Base-by-base conservation (phyloP, 2,888 invertebrate species). In the Xanthia icteritia region DNA sequence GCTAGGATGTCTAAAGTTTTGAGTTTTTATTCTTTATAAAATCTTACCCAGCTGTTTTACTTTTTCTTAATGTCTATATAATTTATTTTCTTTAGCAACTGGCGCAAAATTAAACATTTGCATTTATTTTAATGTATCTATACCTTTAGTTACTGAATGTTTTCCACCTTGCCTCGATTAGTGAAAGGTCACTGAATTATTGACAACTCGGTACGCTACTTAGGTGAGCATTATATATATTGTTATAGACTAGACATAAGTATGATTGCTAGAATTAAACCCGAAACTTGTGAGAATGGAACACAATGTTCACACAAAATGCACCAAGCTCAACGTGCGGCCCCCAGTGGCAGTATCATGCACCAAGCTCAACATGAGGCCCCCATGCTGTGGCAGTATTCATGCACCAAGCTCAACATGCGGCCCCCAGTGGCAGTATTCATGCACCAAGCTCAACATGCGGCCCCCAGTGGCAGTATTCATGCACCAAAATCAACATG, bases 171-270 rank as follows among this genome's bases (percentile, higher is more conserved):
- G 27, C 58, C 20, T 66, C 48, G 36, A 27, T 60, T 27, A 48
- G 20, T 60, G 5, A 48, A 27, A 60, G 73, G n/a, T 73, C 36
- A 36, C 58, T 27, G 58, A 58, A 58, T 58, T 58, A 58, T 27
- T 60, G 58, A 51, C 51, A 51, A 31, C 58, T 17, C 27, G 58
- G 15, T 27, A 15, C 58, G 15, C 8, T 17, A 31, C 58, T 60
- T 31, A 31, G 17, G 27, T 23, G 17, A 69, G 31, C 5, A 20
- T 17, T 17, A 6, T 5, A 17, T 11, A 23, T 42, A 17, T 45
- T 13, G 11, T 13, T 48, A n/a, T 20, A 20, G 20, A 48, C 27
- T 39, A 15, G 17, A n/a, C 8, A 42, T 64, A 54, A n/a, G 11
- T n/a, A 54, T 54, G 54, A 54, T 64, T 42, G 39, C 45, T n/a